phyloP scores from a whole-genome alignment of 30 jellyfish, hydroid and myxozoan genomes.

The Aurelia aurita complex sp. Pacific region DNA sequence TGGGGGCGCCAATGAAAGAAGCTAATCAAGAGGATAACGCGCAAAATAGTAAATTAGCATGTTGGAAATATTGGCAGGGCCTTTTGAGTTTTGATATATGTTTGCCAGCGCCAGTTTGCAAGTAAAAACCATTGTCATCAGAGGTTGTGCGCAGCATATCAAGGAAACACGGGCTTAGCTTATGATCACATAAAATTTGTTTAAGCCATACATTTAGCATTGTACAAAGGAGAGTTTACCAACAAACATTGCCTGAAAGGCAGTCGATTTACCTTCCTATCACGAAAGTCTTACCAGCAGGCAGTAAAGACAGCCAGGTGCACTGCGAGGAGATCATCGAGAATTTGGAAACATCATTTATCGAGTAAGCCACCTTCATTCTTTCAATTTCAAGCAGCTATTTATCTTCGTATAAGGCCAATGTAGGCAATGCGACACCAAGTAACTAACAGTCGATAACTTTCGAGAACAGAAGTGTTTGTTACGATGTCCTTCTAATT shows the following conservation, averaged over 20 bases:
- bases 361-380: too few species aligned
- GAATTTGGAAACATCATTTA: neutral
- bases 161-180: too few species aligned
- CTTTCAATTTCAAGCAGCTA: too few species aligned
- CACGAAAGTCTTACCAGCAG: neutral
- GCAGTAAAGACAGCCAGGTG: neutral
- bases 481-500: too few species aligned
- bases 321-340: neutral
- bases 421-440: too few species aligned
- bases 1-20: conserved; percentile 55
- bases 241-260: conserved; percentile 8
- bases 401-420: too few species aligned
- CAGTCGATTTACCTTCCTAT: neutral
- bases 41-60: conserved; percentile 47
- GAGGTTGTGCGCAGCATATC: too few species aligned
- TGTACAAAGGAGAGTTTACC: neutral
- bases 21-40: conserved; percentile 44
- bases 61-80: conserved; percentile 17
- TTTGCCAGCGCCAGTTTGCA: neutral
- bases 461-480: too few species aligned
- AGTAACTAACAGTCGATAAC: too few species aligned
- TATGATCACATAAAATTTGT: neutral
- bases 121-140: too few species aligned
- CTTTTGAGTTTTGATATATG: neutral
- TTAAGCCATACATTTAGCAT: neutral